phyloP scores from a whole-genome alignment of 2,113 vertebrate species.

The Empidonax traillii region DNA sequence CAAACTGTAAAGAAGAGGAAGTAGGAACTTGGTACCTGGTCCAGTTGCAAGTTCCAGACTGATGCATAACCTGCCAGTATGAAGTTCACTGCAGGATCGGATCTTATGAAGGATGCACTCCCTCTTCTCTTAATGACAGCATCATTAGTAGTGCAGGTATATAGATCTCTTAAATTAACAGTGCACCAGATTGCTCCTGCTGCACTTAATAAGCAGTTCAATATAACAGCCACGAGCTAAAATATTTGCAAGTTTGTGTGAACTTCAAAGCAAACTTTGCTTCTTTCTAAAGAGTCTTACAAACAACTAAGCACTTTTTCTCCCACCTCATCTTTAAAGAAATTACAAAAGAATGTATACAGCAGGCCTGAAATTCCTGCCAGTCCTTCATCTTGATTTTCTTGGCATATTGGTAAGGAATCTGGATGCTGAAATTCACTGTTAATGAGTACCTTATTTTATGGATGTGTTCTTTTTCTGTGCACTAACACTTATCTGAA shows the following conservation, averaged over 20 bases:
- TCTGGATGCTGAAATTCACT: not conserved
- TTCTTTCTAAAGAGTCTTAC: slow-evolving; percentile 5
- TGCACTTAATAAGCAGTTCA: slow-evolving; percentile 35
- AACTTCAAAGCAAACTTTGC: slow-evolving; percentile 52
- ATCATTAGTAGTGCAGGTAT: slow-evolving; percentile 19
- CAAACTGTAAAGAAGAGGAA: not conserved
- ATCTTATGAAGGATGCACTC: not conserved
- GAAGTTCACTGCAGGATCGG: not conserved
- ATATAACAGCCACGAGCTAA: not conserved
- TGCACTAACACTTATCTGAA: not conserved
- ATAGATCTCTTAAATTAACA: slow-evolving; percentile 30
- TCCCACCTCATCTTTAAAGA: slow-evolving; percentile 38
- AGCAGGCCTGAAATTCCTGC: slow-evolving; percentile 37
- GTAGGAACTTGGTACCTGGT: not conserved
- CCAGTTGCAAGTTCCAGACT: not conserved
- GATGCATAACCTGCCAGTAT: not conserved
- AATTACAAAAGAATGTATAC: slow-evolving; percentile 42
- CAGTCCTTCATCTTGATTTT: slow-evolving; percentile 58
- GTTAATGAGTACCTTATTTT: slow-evolving; percentile 48
- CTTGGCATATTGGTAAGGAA: slow-evolving; percentile 42
- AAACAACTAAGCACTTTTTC: slow-evolving; percentile 22
- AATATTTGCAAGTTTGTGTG: not conserved
- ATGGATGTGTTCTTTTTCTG: slow-evolving; percentile 5
- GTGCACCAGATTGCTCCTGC: slow-evolving; percentile 44
- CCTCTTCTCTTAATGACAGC: not conserved